These are phyloP conservation scores for Neodontobutis hainanensis DNA, from an alignment of 2,113 vertebrate genomes.

Conservation along the genomic window DNA sequence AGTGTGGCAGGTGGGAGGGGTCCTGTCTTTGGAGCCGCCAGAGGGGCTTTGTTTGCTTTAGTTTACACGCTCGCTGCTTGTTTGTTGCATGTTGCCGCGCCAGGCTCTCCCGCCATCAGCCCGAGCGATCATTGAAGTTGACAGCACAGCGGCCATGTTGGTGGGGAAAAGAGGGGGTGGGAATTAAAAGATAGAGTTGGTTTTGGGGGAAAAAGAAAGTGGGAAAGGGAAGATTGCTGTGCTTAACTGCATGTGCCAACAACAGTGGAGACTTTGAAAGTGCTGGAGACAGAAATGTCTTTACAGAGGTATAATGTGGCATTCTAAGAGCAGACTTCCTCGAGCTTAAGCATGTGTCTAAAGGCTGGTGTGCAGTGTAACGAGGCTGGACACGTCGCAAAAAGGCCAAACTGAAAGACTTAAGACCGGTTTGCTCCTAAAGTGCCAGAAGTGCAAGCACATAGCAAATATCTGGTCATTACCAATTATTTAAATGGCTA, in stretches of 20 bases:
- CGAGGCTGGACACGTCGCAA: too few relatives aligned
- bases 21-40: conserved; percentile 71
- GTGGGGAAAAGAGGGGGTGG: conserved; percentile 47
- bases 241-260: conserved; percentile 48
- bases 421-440: too few relatives aligned
- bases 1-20: conserved; percentile 74
- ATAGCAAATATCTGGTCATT: too few relatives aligned
- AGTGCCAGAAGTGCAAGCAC: too few relatives aligned
- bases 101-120: conserved; percentile 70
- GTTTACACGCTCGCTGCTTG: conserved; percentile 76
- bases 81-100: conserved; percentile 74
- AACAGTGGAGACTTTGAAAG: too few relatives aligned
- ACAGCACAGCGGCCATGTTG: conserved; percentile 75
- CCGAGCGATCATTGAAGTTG: conserved; percentile 68
- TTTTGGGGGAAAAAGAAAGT: conserved; percentile 31
- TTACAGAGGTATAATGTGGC: too few relatives aligned
- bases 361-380: too few relatives aligned
- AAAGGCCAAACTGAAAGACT: too few relatives aligned
- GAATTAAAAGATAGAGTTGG: conserved; percentile 63
- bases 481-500: too few relatives aligned
- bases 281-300: too few relatives aligned
- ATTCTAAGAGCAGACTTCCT: too few relatives aligned
- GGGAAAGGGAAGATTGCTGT: conserved; percentile 24
- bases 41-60: conserved; percentile 80
- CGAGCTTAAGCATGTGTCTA: too few relatives aligned